Evolutionary conservation across 2,113 vertebrate genomes (phyloP).

Genomic region (Apaloderma vittatum): DNA sequence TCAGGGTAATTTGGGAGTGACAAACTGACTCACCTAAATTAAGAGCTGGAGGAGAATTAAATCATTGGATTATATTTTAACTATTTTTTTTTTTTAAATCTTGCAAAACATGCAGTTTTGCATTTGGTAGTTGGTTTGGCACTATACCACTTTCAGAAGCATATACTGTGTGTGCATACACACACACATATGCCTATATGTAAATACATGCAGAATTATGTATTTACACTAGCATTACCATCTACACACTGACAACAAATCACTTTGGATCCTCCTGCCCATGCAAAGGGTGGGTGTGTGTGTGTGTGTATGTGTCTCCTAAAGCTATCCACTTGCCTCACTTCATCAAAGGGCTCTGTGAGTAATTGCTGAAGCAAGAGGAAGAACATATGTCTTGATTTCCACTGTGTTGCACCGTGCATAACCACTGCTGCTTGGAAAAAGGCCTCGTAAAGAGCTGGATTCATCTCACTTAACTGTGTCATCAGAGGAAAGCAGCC

Average conservation of each 20-base stretch:
- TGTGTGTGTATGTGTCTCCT: background rate
- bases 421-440: background rate
- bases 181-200: background rate
- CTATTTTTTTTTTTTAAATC: background rate
- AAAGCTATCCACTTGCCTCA: background rate
- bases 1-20: background rate
- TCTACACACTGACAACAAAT: background rate
- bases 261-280: background rate
- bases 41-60: background rate
- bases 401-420: background rate
- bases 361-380: constrained; percentile 31
- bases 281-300: background rate
- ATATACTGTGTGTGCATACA: background rate
- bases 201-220: background rate
- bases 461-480: constrained; percentile 51
- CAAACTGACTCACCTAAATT: background rate
- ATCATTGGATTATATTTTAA: background rate
- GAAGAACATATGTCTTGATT: constrained; percentile 42
- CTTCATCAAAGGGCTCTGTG: constrained; percentile 1
- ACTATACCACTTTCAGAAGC: background rate
- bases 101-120: background rate
- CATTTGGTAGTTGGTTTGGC: background rate
- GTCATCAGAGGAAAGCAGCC: background rate
- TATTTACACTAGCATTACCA: background rate
- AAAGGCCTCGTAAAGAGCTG: background rate